These are phyloP conservation scores for Proteles cristata DNA, from an alignment of 2,113 vertebrate species.

Conservation along the genomic window DNA sequence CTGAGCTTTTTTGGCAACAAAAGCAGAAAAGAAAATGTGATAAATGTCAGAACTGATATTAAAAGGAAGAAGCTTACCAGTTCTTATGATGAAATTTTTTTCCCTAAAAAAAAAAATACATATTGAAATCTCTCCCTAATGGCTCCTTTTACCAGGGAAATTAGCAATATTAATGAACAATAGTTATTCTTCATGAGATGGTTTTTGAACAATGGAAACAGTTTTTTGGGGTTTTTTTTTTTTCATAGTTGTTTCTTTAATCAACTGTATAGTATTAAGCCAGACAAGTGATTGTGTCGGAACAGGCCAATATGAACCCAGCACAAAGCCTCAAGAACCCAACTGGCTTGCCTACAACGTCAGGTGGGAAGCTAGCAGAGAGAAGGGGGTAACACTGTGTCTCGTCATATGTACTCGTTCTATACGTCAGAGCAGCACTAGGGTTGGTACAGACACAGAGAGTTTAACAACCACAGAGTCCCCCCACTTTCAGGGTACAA, in stretches of 20 bases:
- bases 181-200: neutral
- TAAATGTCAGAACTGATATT: constrained; percentile 41
- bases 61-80: constrained; percentile 22
- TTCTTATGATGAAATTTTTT: constrained; percentile 41
- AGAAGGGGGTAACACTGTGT: neutral
- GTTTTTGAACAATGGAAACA: neutral
- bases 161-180: neutral
- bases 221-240: neutral
- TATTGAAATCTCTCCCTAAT: neutral
- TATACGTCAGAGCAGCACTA: neutral
- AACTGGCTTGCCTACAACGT: neutral
- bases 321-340: neutral
- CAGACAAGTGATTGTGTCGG: neutral
- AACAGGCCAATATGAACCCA: neutral
- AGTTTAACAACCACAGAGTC: neutral
- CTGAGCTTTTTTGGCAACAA: constrained; percentile 40
- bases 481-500: neutral
- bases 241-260: neutral
- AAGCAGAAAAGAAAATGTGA: constrained; percentile 51
- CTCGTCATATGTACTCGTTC: neutral
- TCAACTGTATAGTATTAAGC: neutral
- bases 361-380: neutral
- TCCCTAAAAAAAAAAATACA: constrained; percentile 43
- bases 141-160: constrained; percentile 6
- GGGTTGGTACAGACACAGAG: neutral